A percentile compares a stretch with the other conserved stretches of the same genome.
Evolutionary conservation across 30 jellyfish, hydroid and myxozoan species (phyloP).

Genomic region (Catostylus mosaicus): DNA sequence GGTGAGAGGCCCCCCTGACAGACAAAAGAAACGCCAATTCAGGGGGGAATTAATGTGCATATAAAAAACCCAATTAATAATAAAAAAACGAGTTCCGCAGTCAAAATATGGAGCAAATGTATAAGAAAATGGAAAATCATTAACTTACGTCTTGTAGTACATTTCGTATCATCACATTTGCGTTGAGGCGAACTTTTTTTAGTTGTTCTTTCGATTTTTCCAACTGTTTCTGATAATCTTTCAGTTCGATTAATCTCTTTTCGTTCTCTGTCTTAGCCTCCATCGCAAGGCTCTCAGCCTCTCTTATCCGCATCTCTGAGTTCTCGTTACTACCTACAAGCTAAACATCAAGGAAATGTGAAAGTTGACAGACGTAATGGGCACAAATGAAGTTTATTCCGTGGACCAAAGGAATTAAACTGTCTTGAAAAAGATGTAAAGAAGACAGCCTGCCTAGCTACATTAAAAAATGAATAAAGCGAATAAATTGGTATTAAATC

Average conservation of each 20-base stretch:
- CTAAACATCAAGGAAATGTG: neutral
- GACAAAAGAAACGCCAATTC: neutral
- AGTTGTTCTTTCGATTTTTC: conserved; percentile 34
- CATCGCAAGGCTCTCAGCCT: conserved; percentile 22
- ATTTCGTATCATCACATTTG: conserved; percentile 81
- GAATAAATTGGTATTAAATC: neutral
- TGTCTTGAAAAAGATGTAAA: too few relatives aligned
- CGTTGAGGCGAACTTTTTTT: conserved; percentile 77
- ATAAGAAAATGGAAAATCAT: too few relatives aligned
- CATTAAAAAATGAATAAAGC: neutral
- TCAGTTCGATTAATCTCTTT: conserved; percentile 41
- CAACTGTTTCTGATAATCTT: conserved; percentile 28
- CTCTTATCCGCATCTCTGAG: conserved; percentile 9
- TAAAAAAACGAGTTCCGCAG: too few relatives aligned
- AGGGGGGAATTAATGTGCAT: neutral
- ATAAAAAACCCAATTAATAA: neutral
- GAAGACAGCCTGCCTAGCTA: too few relatives aligned
- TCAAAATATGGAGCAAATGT: too few relatives aligned
- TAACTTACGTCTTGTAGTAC: conserved; percentile 80
- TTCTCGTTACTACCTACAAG: conserved; percentile 46
- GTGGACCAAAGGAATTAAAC: too few relatives aligned
- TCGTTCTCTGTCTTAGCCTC: conserved; percentile 50
- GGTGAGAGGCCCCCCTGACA: neutral
- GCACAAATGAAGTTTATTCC: too few relatives aligned
- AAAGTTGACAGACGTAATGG: neutral